A percentile compares a stretch with the other conserved stretches of the same genome.
These are phyloP conservation scores for Copidosoma floridanum DNA, from an alignment of 1,140 invertebrate genomes.

Conservation along the genomic window DNA sequence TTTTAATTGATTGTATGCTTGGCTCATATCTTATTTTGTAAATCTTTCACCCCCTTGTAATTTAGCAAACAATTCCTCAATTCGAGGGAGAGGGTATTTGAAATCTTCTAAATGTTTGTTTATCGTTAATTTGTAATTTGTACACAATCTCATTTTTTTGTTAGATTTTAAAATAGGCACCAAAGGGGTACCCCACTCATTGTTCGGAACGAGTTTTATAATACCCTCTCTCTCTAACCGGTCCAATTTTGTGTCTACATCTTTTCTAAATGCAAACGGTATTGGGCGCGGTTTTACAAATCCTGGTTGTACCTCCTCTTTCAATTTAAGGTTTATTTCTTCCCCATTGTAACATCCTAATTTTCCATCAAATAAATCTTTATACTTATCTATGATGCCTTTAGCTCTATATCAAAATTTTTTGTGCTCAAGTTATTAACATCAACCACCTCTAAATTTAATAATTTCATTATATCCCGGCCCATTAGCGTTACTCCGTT, in stretches of 20 bases:
- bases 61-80: slow-evolving; percentile 33
- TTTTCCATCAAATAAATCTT: slow-evolving; percentile 14
- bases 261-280: slow-evolving; percentile 44
- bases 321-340: slow-evolving; percentile 33
- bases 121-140: slow-evolving; percentile 55
- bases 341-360: slow-evolving; percentile 34
- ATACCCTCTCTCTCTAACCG: slow-evolving; percentile 29
- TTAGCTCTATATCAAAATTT: neutral
- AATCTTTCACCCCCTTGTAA: neutral
- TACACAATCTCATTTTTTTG: slow-evolving; percentile 52
- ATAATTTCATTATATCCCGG: neutral
- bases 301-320: slow-evolving; percentile 35
- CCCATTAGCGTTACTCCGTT: neutral
- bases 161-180: slow-evolving; percentile 55
- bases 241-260: slow-evolving; percentile 46
- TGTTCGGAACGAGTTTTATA: slow-evolving; percentile 23
- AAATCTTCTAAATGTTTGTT: slow-evolving; percentile 44
- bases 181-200: slow-evolving; percentile 56
- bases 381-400: too few species aligned
- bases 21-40: neutral
- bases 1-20: neutral
- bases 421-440: too few species aligned
- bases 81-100: slow-evolving; percentile 43
- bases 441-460: neutral
- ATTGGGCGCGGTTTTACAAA: slow-evolving; percentile 46